Evolutionary conservation across 1,140 invertebrate genomes (phyloP).

Genomic region (Hermetia illucens): DNA sequence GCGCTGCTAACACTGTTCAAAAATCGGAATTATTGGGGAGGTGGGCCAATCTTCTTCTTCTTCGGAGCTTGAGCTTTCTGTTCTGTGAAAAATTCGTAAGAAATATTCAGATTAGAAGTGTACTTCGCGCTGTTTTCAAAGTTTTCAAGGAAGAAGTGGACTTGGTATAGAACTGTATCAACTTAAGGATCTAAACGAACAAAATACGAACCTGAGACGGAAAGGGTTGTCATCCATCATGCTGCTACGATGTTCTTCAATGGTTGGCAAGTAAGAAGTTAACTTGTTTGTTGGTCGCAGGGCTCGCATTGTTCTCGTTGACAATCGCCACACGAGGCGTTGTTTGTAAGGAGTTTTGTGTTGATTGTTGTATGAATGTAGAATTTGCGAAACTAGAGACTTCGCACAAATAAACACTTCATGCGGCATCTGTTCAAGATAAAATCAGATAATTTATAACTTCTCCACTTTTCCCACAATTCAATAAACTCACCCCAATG

Average conservation of each 20-base stretch:
- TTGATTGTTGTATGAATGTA: slow-evolving; percentile 54
- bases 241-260: slow-evolving; percentile 43
- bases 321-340: slow-evolving; percentile 55
- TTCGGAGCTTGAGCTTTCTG: slow-evolving; percentile 41
- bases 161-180: slow-evolving; percentile 11
- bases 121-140: slow-evolving; percentile 11
- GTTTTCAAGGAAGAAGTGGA: slow-evolving; percentile 3
- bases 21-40: slow-evolving; percentile 41
- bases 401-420: slow-evolving; percentile 41
- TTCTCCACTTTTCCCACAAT: neutral
- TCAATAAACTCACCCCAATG: slow-evolving; percentile 17
- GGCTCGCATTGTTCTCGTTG: slow-evolving; percentile 47
- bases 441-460: neutral
- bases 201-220: neutral
- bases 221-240: slow-evolving; percentile 1
- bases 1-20: slow-evolving; percentile 28
- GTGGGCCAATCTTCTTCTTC: slow-evolving; percentile 40
- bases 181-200: too few species aligned
- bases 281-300: slow-evolving; percentile 59
- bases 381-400: slow-evolving; percentile 42
- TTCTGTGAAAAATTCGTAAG: slow-evolving; percentile 28
- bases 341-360: slow-evolving; percentile 53
- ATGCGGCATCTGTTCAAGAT: slow-evolving; percentile 43
- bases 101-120: slow-evolving; percentile 6
- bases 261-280: slow-evolving; percentile 53